These are phyloP conservation scores for Aphidoletes aphidimyza DNA, from an alignment of 2,888 invertebrate genomes.

Conservation along the genomic window DNA sequence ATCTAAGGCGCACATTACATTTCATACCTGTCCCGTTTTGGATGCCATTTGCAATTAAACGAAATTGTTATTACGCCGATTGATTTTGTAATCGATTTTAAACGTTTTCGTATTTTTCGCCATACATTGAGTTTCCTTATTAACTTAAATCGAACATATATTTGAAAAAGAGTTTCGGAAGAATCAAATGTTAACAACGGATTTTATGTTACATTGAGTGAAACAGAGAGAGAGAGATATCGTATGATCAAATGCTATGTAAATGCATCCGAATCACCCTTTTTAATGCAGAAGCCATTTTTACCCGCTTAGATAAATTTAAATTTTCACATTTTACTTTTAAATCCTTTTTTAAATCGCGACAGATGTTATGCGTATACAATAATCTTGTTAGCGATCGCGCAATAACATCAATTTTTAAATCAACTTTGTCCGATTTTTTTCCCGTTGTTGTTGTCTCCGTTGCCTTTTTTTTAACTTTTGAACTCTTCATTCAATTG, in stretches of 20 bases:
- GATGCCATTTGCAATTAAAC: slow-evolving; percentile 25
- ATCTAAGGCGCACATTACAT: neutral
- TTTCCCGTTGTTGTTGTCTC: neutral
- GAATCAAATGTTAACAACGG: neutral
- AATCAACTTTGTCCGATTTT: slow-evolving; percentile 4
- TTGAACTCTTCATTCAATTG: slow-evolving; percentile 5
- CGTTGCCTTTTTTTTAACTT: neutral
- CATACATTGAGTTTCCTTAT: slow-evolving; percentile 9
- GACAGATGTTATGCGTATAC: slow-evolving; percentile 51
- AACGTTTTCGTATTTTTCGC: neutral
- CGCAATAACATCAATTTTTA: neutral
- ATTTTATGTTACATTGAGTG: neutral
- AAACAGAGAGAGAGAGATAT: no score
- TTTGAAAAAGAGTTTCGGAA: no score
- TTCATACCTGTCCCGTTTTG: neutral
- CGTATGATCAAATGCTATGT: neutral
- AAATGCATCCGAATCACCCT: neutral
- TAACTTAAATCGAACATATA: neutral
- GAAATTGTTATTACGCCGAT: slow-evolving; percentile 16
- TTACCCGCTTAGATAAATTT: neutral
- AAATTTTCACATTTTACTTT: slow-evolving; percentile 18
- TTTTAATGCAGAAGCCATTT: slow-evolving; percentile 20
- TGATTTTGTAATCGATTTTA: slow-evolving; percentile 24
- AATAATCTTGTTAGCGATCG: slow-evolving; percentile 52
- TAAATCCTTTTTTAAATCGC: slow-evolving; percentile 31